Conservation (phyloP, 2,888 invertebrate genomes). For the Eucera pruinosa region DNA sequence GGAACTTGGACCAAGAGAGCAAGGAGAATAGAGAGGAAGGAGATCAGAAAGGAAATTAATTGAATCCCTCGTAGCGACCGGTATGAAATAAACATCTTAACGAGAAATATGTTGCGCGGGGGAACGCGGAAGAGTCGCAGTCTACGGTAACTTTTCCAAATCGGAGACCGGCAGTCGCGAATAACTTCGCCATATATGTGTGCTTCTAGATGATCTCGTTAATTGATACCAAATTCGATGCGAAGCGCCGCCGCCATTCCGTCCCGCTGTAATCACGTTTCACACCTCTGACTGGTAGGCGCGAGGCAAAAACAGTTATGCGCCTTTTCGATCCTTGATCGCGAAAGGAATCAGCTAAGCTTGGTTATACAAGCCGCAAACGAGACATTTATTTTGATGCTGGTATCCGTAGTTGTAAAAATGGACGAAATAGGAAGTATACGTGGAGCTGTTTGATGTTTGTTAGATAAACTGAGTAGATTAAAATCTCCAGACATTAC, state of each 20-base stretch:
- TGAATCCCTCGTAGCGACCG: constrained; percentile 18
- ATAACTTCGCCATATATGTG: constrained; percentile 51
- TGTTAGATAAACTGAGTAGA: neutral
- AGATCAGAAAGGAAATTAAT: constrained; percentile 13
- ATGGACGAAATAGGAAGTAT: neutral
- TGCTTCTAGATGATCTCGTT: constrained; percentile 40
- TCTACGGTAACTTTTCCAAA: constrained; percentile 26
- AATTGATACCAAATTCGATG: constrained; percentile 65
- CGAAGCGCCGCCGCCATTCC: constrained; percentile 11
- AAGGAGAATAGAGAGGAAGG: neutral
- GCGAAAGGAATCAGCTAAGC: constrained; percentile 45
- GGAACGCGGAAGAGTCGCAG: constrained; percentile 31
- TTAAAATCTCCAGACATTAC: too few species aligned
- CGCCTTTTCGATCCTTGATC: constrained; percentile 39
- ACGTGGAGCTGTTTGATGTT: too few species aligned
- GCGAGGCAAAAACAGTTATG: constrained; percentile 30
- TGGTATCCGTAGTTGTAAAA: neutral
- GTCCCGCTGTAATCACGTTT: constrained; percentile 29
- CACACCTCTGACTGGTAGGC: constrained; percentile 30
- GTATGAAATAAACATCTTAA: constrained; percentile 43
- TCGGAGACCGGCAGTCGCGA: constrained; percentile 18
- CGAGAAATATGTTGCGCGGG: constrained; percentile 30
- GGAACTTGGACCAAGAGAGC: neutral
- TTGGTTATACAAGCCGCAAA: constrained; percentile 35
- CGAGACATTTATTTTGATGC: constrained; percentile 12